These are phyloP conservation scores for Anastatus disparis DNA, from an alignment of 1,140 invertebrate genomes.

Conservation along the genomic window DNA sequence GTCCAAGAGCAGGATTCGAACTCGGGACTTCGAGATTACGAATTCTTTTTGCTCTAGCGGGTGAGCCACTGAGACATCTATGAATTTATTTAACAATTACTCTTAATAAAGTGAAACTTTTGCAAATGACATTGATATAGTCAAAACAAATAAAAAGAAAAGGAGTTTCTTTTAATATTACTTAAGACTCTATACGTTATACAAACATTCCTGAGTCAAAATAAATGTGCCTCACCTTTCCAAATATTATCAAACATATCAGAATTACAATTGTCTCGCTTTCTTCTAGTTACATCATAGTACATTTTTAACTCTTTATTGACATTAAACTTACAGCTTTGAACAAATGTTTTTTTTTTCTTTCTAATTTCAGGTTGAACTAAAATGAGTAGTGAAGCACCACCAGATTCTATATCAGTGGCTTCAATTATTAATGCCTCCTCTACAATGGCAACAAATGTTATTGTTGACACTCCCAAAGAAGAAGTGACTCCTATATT, in stretches of 20 bases:
- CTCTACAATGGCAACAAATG: constrained; percentile 48
- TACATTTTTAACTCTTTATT: not conserved
- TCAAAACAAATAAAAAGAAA: no score
- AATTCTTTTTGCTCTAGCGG: no score
- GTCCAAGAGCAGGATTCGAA: no score
- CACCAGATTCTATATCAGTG: constrained; percentile 60
- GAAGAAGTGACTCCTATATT: constrained; percentile 78
- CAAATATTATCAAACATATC: constrained; percentile 4
- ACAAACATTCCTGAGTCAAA: not conserved
- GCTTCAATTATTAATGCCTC: constrained; percentile 62
- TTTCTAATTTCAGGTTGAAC: constrained; percentile 23
- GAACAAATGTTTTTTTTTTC: not conserved
- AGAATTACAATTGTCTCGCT: constrained; percentile 23
- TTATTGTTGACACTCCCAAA: constrained; percentile 42
- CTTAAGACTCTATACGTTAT: not conserved
- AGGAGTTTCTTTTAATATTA: no score
- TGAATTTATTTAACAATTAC: no score
- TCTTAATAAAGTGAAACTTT: no score
- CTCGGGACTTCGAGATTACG: no score
- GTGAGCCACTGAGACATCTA: no score
- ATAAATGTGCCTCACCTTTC: constrained; percentile 2
- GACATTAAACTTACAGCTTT: not conserved
- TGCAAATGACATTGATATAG: no score
- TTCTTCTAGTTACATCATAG: constrained; percentile 35
- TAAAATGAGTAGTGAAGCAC: constrained; percentile 58